Conservation (phyloP, 2,797 vertebrate genomes). For the Syndactyla subalaris region DNA sequence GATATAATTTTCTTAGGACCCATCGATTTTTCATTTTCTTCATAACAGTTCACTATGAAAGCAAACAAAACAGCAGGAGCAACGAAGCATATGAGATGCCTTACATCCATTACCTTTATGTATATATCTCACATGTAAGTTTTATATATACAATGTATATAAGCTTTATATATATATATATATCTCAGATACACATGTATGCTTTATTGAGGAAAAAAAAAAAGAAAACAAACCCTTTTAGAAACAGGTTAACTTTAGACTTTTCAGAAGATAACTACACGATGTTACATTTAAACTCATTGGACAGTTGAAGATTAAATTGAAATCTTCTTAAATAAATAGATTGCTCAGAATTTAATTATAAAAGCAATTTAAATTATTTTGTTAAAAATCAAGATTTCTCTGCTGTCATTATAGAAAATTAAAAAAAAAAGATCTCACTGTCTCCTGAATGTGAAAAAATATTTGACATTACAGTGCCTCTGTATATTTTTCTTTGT, state of each 20-base stretch:
- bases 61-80: not conserved
- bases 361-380: not conserved
- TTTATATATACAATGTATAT: not conserved
- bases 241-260: not conserved
- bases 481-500: slow-evolving; percentile 48
- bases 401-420: not conserved
- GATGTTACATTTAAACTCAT: not conserved
- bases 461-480: not conserved
- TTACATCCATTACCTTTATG: not conserved
- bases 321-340: not conserved
- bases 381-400: not conserved
- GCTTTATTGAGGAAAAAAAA: not conserved
- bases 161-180: not conserved
- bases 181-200: not conserved
- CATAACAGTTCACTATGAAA: not conserved
- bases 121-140: not conserved
- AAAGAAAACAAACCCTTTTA: not conserved
- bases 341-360: not conserved
- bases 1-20: not conserved
- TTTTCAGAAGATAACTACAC: not conserved
- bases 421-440: not conserved
- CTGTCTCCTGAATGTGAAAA: not conserved
- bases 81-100: not conserved
- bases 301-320: not conserved
- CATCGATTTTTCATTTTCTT: not conserved